A percentile compares a stretch with the other conserved stretches of the same genome.
Evolutionary conservation across 2,113 vertebrate genomes (phyloP).

Genomic region (Corythornis vintsioides): DNA sequence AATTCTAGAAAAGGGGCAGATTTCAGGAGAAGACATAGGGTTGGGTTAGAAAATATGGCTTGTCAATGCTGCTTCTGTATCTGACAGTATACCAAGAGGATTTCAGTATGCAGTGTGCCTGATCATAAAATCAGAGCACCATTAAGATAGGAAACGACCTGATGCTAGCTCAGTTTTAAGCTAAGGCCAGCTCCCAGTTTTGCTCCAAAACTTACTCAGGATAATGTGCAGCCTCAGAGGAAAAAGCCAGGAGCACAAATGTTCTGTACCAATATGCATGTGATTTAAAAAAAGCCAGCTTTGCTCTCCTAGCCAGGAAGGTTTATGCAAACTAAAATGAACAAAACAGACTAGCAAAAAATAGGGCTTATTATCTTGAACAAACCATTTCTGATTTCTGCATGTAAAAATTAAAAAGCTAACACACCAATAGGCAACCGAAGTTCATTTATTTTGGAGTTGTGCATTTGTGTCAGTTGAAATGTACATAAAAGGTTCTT

Average conservation of each 20-base stretch:
- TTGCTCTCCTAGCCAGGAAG: background rate
- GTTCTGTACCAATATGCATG: background rate
- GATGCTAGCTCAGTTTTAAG: background rate
- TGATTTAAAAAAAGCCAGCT: background rate
- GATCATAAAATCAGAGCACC: too few species aligned
- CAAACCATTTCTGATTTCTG: conserved; percentile 35
- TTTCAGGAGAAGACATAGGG: background rate
- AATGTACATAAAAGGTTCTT: conserved; percentile 41
- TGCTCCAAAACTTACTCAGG: background rate
- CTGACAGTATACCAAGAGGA: background rate
- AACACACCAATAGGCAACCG: conserved; percentile 10
- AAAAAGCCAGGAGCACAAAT: background rate
- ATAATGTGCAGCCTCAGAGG: background rate
- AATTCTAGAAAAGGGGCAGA: background rate
- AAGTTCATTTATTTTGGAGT: conserved; percentile 42
- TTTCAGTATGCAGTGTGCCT: background rate
- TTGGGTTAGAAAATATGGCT: background rate
- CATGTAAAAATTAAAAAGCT: conserved; percentile 31
- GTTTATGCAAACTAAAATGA: background rate
- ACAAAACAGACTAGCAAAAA: background rate
- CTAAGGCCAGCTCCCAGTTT: background rate
- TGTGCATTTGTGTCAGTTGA: conserved; percentile 40
- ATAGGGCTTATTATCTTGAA: background rate
- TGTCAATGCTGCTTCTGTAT: background rate
- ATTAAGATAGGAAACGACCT: too few species aligned